A percentile compares a stretch with the other conserved stretches of the same genome.
Evolutionary conservation across 2,113 vertebrate species (phyloP).

Genomic region (Lonchura striata): DNA sequence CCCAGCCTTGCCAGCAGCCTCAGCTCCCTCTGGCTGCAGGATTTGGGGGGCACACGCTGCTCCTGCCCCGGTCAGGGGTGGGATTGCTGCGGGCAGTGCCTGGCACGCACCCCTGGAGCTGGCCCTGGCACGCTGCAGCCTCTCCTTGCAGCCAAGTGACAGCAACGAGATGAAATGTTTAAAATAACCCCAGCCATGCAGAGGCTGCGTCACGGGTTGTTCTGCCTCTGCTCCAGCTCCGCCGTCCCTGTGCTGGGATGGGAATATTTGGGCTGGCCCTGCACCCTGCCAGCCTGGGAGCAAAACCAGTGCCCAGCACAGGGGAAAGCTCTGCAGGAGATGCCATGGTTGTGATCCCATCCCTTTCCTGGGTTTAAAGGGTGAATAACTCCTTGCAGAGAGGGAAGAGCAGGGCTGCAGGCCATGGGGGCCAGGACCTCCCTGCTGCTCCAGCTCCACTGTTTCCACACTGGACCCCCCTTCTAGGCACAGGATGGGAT

Average conservation of each 20-base stretch:
- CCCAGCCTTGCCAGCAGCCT: neutral
- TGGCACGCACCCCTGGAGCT: neutral
- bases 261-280: neutral
- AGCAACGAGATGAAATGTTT: neutral
- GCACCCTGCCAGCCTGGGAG: neutral
- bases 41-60: neutral
- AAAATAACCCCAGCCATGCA: neutral
- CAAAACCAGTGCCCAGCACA: neutral
- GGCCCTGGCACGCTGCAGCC: neutral
- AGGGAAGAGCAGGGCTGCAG: neutral
- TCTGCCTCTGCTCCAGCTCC: neutral
- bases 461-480: fast-evolving
- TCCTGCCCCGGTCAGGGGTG: neutral
- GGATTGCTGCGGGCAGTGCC: neutral
- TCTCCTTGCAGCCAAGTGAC: neutral
- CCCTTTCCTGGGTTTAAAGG: neutral
- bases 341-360: fast-evolving
- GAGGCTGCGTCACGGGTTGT: neutral
- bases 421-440: fast-evolving
- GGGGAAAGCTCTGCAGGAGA: neutral
- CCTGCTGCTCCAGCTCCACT: neutral
- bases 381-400: neutral
- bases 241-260: neutral
- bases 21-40: neutral
- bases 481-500: neutral